These are phyloP conservation scores for Contarinia nasturtii DNA, from an alignment of 1,140 invertebrate genomes.

Conservation along the genomic window DNA sequence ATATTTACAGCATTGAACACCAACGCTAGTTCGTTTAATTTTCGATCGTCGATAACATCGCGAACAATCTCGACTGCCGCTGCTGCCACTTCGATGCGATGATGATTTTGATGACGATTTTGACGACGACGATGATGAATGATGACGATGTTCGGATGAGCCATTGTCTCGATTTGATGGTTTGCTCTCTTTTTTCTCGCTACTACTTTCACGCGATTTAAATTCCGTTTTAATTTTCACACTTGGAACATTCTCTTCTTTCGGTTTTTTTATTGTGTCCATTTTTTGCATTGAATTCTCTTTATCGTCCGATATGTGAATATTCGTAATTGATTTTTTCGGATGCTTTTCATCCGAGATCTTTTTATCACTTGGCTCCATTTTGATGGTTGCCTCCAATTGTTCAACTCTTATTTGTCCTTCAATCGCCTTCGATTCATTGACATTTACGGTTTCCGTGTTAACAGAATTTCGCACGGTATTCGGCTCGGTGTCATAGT, in stretches of 20 bases:
- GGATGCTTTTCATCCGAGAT: neutral
- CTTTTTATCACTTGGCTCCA: neutral
- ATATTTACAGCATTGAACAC: slow-evolving; percentile 36
- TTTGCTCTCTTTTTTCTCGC: neutral
- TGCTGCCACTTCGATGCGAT: slow-evolving; percentile 12
- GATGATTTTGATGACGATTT: slow-evolving; percentile 10
- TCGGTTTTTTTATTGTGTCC: neutral
- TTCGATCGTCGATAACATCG: slow-evolving; percentile 38
- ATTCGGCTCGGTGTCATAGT: slow-evolving; percentile 8
- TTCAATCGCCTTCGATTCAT: neutral
- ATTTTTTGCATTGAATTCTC: neutral
- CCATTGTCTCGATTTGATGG: neutral
- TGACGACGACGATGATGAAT: slow-evolving; percentile 2
- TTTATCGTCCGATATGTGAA: neutral
- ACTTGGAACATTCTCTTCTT: neutral
- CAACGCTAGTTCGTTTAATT: slow-evolving; percentile 36
- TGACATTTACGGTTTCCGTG: no score
- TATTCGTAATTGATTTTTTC: no score
- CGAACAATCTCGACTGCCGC: slow-evolving; percentile 29
- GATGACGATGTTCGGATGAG: neutral
- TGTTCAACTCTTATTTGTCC: neutral
- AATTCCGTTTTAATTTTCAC: neutral
- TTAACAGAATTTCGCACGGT: neutral
- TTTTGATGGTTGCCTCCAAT: neutral
- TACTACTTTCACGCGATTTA: neutral